These are phyloP conservation scores for Microlaimidae sp. DNA, from an alignment of 2,888 invertebrate species.

Conservation along the genomic window DNA sequence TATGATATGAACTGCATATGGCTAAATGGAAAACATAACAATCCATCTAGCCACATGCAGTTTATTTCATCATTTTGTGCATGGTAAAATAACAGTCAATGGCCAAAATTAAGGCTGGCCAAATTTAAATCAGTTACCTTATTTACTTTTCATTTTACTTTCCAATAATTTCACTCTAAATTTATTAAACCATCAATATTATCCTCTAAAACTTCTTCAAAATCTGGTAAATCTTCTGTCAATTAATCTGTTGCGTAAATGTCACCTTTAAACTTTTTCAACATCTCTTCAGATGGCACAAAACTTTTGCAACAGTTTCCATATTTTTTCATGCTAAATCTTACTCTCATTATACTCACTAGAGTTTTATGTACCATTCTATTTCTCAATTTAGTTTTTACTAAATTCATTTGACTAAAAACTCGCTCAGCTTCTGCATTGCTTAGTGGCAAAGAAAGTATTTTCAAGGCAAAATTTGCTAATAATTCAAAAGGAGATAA, in stretches of 20 bases:
- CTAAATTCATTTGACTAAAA: background rate
- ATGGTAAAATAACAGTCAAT: no score
- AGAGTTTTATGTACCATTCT: background rate
- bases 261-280: background rate
- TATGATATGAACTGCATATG: no score
- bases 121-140: no score
- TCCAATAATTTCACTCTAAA: no score
- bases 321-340: background rate
- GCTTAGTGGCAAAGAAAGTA: background rate
- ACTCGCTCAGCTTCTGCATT: background rate
- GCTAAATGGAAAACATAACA: no score
- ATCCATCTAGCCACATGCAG: no score
- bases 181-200: no score
- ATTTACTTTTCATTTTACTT: no score
- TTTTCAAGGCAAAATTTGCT: background rate
- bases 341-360: background rate
- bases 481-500: background rate
- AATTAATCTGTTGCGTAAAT: background rate
- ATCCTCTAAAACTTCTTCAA: no score
- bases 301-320: background rate
- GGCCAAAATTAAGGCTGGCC: no score
- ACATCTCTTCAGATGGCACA: background rate
- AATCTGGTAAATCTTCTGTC: no score
- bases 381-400: background rate
- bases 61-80: no score